phyloP scores from a whole-genome alignment of 1,140 invertebrate genomes.

The Melipona quadrifasciata region DNA sequence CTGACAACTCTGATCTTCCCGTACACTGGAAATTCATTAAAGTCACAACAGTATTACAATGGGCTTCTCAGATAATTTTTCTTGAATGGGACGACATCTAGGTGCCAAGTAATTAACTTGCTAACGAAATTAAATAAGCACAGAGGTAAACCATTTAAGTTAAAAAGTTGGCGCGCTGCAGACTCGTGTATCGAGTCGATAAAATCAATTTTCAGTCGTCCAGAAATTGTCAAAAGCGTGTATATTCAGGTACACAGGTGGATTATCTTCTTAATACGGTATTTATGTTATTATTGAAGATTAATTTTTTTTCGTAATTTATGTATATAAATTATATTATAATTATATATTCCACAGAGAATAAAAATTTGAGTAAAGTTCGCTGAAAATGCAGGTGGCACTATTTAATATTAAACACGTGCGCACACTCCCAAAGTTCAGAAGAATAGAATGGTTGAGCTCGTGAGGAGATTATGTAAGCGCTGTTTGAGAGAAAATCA shows the following conservation, averaged over 20 bases:
- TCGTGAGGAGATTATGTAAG: neutral
- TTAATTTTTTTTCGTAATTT: neutral
- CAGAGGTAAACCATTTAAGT: neutral
- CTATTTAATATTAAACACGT: neutral
- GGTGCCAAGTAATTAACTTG: neutral
- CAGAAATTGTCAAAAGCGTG: neutral
- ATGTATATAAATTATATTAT: no score
- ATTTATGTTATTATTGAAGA: neutral
- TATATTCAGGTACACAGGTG: neutral
- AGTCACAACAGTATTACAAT: neutral
- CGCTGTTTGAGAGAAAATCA: conserved; percentile 7
- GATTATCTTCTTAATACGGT: neutral
- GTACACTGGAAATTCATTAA: conserved; percentile 85
- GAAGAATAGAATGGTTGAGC: neutral
- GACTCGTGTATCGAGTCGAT: neutral
- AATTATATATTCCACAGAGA: no score
- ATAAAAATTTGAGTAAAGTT: neutral
- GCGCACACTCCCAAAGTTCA: neutral
- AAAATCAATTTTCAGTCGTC: neutral
- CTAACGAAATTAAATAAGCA: neutral
- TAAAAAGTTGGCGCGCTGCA: neutral
- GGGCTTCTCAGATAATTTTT: neutral
- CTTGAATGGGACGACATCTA: neutral
- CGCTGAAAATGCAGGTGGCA: neutral
- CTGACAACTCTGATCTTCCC: conserved; percentile 88